Evolutionary conservation across 1,140 invertebrate species (phyloP).

Genomic region (Caerostris extrusa): DNA sequence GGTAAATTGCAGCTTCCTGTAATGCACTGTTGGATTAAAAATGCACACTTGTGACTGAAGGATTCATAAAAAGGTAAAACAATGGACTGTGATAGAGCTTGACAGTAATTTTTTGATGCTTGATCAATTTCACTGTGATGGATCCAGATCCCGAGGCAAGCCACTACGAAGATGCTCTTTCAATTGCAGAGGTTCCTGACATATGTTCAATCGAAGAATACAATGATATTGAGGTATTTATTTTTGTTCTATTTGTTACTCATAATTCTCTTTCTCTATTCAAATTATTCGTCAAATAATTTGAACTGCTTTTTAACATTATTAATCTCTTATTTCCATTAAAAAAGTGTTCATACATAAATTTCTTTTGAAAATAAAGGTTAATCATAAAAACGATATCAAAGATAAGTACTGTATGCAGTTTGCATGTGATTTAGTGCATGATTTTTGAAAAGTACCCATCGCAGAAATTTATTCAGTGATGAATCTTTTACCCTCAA

Average conservation of each 20-base stretch:
- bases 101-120: constrained; percentile 59
- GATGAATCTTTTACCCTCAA: too few species aligned
- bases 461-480: too few species aligned
- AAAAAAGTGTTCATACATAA: too few species aligned
- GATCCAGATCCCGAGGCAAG: constrained; percentile 69
- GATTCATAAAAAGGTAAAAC: neutral
- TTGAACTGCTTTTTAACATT: too few species aligned
- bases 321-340: too few species aligned
- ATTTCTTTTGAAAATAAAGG: too few species aligned
- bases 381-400: too few species aligned
- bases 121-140: constrained; percentile 58
- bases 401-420: too few species aligned
- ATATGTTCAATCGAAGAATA: constrained; percentile 73
- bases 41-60: neutral
- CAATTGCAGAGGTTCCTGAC: constrained; percentile 68
- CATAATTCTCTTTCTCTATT: neutral
- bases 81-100: constrained; percentile 6
- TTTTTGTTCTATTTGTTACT: neutral
- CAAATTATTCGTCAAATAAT: too few species aligned
- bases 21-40: neutral
- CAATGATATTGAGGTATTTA: constrained; percentile 65
- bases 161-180: constrained; percentile 68
- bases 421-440: too few species aligned
- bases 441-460: too few species aligned
- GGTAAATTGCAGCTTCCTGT: neutral